Evolutionary conservation across 1,140 invertebrate species (phyloP).

Genomic region (Lordiphosa stackelbergi): DNA sequence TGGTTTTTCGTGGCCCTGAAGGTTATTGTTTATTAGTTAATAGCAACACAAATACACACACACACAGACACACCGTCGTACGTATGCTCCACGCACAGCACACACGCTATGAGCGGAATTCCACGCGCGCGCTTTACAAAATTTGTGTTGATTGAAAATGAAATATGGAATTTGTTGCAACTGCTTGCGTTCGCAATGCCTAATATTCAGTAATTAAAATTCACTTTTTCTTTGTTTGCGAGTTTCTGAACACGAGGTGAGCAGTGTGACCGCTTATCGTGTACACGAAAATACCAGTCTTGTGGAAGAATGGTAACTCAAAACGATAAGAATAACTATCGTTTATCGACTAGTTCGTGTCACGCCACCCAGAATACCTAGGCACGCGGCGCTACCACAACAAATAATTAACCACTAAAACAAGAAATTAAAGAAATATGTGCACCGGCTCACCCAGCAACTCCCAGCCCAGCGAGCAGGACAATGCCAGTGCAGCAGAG

Average conservation of each 20-base stretch:
- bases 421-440: constrained; percentile 22
- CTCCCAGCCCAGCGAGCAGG: constrained; percentile 37
- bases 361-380: no score
- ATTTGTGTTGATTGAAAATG: constrained; percentile 19
- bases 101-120: constrained; percentile 4
- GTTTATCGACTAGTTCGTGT: no score
- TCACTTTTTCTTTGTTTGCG: constrained; percentile 74
- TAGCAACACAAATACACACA: constrained; percentile 65
- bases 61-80: constrained; percentile 27
- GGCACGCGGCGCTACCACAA: constrained; percentile 53
- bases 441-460: constrained; percentile 60
- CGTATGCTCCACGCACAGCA: constrained; percentile 34
- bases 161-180: constrained; percentile 38
- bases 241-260: constrained; percentile 57
- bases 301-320: no score
- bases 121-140: constrained; percentile 39
- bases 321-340: no score
- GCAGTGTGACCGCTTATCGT: no score
- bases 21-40: constrained; percentile 75
- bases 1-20: constrained; percentile 46
- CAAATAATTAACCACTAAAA: constrained; percentile 20
- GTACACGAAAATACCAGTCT: no score
- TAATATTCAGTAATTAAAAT: constrained; percentile 65
- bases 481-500: constrained; percentile 19
- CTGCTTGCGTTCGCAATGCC: constrained; percentile 37